Evolutionary conservation across 2,888 invertebrate genomes (phyloP), one percentile per base, ranked within the genome.

Genomic region (Ramazzottius varieornatus): DNA sequence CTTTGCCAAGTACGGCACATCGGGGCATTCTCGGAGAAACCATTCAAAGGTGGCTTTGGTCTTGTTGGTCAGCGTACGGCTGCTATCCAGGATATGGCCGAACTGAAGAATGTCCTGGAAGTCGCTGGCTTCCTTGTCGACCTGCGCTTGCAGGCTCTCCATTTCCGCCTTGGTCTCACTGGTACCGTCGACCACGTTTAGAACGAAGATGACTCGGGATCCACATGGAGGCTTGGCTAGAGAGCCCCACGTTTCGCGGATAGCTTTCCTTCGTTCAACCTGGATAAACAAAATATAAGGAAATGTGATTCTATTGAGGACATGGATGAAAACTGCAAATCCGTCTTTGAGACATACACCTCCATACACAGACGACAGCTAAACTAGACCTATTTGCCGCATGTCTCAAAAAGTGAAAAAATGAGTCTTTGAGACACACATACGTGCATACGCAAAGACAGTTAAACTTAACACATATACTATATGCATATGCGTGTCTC

Each of bases 221-320:
- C 54, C 54, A 54, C 54, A 54, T 24, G 8, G 16, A 8, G 54
- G 20, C 4, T 4, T 54, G 54, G 29, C 29, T 4, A n/a, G 29
- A n/a, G 4, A 16, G 54, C 54, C 54, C 54, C 54, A 54, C 54
- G 54, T 54, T 29, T 54, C 54, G 54, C 54, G 54, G n/a, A 54
- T 54, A 4, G 54, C 54, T 54, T 54, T 54, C 54, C 54, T 13
- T 8, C 54, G 54, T 13, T 54, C 54, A 29, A n/a, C n/a, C n/a
- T n/a, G n/a, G n/a, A n/a, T n/a, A n/a, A n/a, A n/a, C n/a, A n/a
- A n/a, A n/a, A n/a, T n/a, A n/a, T n/a, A n/a, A n/a, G n/a, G n/a
- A n/a, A n/a, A n/a, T n/a, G n/a, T n/a, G n/a, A n/a, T n/a, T n/a
- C n/a, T n/a, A n/a, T n/a, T n/a, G n/a, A n/a, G n/a, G n/a, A n/a